Base-by-base conservation (phyloP, 2,113 vertebrate genomes). In the Hipposideros armiger region DNA sequence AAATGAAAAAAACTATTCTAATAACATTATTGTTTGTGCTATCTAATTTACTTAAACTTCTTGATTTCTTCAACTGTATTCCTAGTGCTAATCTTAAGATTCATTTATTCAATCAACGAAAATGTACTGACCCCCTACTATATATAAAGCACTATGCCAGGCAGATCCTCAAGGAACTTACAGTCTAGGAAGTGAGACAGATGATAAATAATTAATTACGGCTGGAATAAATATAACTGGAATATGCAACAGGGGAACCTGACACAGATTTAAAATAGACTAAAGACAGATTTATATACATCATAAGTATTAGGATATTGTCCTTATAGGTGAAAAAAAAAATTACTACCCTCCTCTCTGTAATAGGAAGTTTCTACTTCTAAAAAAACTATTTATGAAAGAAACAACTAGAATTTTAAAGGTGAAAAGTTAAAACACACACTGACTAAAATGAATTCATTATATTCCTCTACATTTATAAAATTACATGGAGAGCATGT, bases 101-200 rank as follows among this genome's bases (percentile, higher is more conserved):
- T 86, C n/a, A 85, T 52, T 87, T 62, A 90, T 84, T 93, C 66
- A 76, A 45, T 83, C 82, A 94, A 93, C 20, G 94, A 92, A 64
- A 32, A 93, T 14, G 10, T 83, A 94, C 0, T 76, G 56, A 78
- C 52, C 13, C 83, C 28, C 28, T 66, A 78, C 50, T 94, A n/a
- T 58, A 83, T 15, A 70, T 16, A 91, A 82, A n/a, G 42, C 54
- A 72, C 5, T 36, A 74, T 58, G 32, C 40, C 56, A 84, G 22
- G 10, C 22, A 81, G 32, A 88, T 32, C 14, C 16, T 86, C 54
- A 52, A 58, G 50, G 52, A 93, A 91, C 9, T 66, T 60, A 95
- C 4, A 67, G 47, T 62, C 28, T 60, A 28, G 3, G 20, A 77
- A 52, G 11, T 66, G 19, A 87, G 28, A 66, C 0, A 91, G 52